phyloP scores from a whole-genome alignment of 2,797 vertebrate species.

The Ptychobarbus kaznakovi region DNA sequence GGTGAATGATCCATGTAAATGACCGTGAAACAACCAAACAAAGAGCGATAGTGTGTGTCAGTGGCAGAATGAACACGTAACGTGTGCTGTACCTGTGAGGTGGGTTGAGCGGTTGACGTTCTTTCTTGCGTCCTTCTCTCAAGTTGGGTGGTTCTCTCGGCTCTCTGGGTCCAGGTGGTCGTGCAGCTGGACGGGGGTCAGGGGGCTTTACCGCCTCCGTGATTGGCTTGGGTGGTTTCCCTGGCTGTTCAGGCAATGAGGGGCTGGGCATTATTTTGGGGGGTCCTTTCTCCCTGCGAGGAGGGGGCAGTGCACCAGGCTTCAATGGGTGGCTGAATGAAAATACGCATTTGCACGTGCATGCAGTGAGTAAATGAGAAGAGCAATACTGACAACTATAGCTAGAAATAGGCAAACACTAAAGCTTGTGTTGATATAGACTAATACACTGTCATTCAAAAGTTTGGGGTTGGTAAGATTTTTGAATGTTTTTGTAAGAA shows the following conservation, averaged over 20 bases:
- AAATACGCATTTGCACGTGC: conserved; percentile 44
- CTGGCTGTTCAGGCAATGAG: conserved; percentile 71
- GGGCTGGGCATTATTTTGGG: conserved; percentile 87
- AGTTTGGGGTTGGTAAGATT: neutral
- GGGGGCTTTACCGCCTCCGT: conserved; percentile 81
- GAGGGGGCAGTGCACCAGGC: conserved; percentile 70
- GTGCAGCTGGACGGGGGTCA: conserved; percentile 76
- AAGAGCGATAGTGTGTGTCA: neutral
- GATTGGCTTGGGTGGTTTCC: conserved; percentile 71
- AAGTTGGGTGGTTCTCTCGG: conserved; percentile 81
- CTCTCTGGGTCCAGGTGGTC: conserved; percentile 76
- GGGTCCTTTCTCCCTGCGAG: conserved; percentile 85
- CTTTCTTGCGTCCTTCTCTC: conserved; percentile 88
- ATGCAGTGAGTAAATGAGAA: neutral
- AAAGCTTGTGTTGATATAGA: neutral
- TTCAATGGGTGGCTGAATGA: conserved; percentile 69
- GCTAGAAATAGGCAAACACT: neutral
- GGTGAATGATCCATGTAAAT: neutral
- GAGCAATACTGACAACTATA: neutral
- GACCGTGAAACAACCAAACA: neutral
- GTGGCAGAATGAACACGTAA: neutral
- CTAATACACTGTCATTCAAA: neutral
- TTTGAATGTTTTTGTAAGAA: neutral
- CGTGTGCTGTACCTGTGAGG: conserved; percentile 81
- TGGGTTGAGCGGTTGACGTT: conserved; percentile 83